Conservation (phyloP, 2,888 invertebrate species). For the Fragum whitleyi region DNA sequence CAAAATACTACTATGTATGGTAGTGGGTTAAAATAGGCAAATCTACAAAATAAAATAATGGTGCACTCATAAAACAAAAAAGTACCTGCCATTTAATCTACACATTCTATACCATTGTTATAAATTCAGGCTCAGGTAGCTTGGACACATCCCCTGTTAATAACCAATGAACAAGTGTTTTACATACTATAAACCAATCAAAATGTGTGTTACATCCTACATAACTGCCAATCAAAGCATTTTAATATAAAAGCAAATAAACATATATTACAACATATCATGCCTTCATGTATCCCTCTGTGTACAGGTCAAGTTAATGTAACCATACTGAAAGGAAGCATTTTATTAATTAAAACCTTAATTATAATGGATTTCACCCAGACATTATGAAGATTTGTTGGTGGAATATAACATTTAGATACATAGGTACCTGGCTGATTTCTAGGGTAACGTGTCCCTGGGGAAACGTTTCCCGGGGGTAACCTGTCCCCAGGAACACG, state of each 20-base stretch:
- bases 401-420: no score
- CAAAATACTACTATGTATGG: background rate
- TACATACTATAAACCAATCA: constrained; percentile 44
- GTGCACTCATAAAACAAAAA: constrained; percentile 37
- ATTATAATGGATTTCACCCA: no score
- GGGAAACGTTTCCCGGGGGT: no score
- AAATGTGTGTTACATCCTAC: constrained; percentile 15
- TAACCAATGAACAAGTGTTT: constrained; percentile 52
- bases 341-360: no score
- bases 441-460: no score
- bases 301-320: no score
- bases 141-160: constrained; percentile 66
- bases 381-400: no score
- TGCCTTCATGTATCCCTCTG: background rate
- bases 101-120: constrained; percentile 66
- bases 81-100: constrained; percentile 46
- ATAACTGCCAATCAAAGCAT: constrained; percentile 37
- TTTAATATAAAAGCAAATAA: background rate
- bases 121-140: constrained; percentile 67
- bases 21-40: background rate
- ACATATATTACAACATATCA: background rate
- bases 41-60: constrained; percentile 9
- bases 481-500: no score
- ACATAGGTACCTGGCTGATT: no score
- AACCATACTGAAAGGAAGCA: no score